Evolutionary conservation across 2,797 vertebrate species (phyloP).

Genomic region (Acanthopagrus latus): DNA sequence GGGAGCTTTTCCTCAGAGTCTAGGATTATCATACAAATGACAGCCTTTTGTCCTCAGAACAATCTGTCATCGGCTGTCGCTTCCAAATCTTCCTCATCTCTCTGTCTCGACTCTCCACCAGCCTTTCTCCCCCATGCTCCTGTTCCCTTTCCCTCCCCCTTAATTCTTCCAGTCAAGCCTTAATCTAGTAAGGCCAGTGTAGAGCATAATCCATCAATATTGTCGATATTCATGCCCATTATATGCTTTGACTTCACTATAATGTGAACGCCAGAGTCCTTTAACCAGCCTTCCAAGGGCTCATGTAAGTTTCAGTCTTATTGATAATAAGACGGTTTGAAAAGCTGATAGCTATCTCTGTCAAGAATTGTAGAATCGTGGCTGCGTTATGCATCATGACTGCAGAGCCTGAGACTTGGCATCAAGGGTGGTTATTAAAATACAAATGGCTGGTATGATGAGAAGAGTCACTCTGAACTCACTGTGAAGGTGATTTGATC

Average conservation of each 20-base stretch:
- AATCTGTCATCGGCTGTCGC: constrained; percentile 70
- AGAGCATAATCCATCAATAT: constrained; percentile 65
- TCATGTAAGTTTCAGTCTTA: constrained; percentile 11
- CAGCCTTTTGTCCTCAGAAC: constrained; percentile 74
- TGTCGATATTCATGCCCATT: constrained; percentile 54
- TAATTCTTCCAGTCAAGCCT: constrained; percentile 55
- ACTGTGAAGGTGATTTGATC: constrained; percentile 47
- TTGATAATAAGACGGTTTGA: constrained; percentile 24
- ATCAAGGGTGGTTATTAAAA: constrained; percentile 36
- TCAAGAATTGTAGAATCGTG: constrained; percentile 27
- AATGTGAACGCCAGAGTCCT: constrained; percentile 13
- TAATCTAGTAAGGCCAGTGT: constrained; percentile 56
- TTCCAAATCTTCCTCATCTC: constrained; percentile 56
- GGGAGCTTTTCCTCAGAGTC: constrained; percentile 58
- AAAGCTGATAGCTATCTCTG: constrained; percentile 30
- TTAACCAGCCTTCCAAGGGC: constrained; percentile 24
- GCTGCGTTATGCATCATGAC: constrained; percentile 30
- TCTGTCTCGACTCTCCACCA: constrained; percentile 36
- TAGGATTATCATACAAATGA: constrained; percentile 82
- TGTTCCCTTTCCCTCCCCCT: constrained; percentile 19
- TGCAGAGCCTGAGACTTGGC: constrained; percentile 4
- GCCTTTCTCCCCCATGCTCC: constrained; percentile 17
- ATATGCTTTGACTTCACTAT: constrained; percentile 23
- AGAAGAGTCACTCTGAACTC: constrained; percentile 37
- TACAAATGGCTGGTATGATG: constrained; percentile 43